These are phyloP conservation scores for Pomacea canaliculata DNA, from an alignment of 2,888 invertebrate species.

Conservation along the genomic window DNA sequence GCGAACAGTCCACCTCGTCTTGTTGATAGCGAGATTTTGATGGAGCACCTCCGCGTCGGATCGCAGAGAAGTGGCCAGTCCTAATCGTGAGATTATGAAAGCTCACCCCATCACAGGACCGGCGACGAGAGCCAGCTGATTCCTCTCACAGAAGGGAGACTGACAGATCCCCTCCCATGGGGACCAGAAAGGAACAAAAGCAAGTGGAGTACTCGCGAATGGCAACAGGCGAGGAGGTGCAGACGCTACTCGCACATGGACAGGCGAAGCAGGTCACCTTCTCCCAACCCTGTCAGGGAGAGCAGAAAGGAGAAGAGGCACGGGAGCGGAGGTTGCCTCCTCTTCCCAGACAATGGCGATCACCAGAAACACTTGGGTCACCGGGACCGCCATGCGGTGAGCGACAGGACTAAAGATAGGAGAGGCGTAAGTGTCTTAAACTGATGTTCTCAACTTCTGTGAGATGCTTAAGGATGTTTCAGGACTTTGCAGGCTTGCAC, in stretches of 20 bases:
- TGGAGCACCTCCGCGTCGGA: conserved; percentile 2
- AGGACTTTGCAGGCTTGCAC: too few species aligned
- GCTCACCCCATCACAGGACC: too few species aligned
- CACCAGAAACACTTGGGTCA: not conserved
- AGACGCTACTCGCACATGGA: conserved; percentile 1
- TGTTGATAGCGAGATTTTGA: conserved; percentile 1
- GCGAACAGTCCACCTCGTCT: conserved; percentile 9
- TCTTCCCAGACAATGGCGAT: not conserved
- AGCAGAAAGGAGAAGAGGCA: conserved; percentile 4
- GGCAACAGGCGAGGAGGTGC: conserved; percentile 8
- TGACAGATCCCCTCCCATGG: not conserved
- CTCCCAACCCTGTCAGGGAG: not conserved
- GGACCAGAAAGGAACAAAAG: conserved; percentile 2
- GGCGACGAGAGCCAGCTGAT: too few species aligned
- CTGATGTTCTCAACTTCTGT: too few species aligned
- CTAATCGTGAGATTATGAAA: not conserved
- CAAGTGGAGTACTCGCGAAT: not conserved
- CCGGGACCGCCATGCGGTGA: not conserved
- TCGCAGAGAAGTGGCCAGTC: not conserved
- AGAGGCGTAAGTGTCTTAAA: too few species aligned
- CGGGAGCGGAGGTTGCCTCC: conserved; percentile 3
- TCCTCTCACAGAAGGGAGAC: too few species aligned
- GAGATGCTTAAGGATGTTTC: too few species aligned
- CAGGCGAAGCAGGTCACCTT: too few species aligned
- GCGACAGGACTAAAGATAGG: not conserved